Conservation (phyloP, 2,113 vertebrate species). For the Etheostoma spectabile region DNA sequence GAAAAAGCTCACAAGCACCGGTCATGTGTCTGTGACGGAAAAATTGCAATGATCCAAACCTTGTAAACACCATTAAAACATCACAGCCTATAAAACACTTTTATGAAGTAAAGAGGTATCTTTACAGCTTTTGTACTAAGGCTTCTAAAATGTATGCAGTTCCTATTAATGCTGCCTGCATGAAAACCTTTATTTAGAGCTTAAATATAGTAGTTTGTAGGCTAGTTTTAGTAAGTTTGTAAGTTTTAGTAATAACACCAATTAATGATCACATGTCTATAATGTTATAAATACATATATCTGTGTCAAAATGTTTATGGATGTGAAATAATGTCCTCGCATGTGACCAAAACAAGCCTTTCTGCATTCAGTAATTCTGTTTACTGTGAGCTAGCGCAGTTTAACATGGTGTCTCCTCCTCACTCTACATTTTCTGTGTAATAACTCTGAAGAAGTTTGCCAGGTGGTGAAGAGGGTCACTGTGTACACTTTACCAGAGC, state of each 20-base stretch:
- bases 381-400: constrained; percentile 23
- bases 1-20: constrained; percentile 68
- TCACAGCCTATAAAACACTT: constrained; percentile 82
- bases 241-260: not conserved
- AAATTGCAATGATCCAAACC: constrained; percentile 76
- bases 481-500: constrained; percentile 65
- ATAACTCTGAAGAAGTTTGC: constrained; percentile 61
- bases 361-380: constrained; percentile 34
- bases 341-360: not conserved
- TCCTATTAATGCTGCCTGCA: constrained; percentile 29
- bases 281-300: not conserved
- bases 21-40: constrained; percentile 67
- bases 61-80: constrained; percentile 87
- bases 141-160: constrained; percentile 59
- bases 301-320: not conserved
- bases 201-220: not conserved
- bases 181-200: constrained; percentile 23
- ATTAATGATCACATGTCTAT: not conserved
- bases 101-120: constrained; percentile 85
- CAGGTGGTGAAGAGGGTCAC: constrained; percentile 45
- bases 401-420: constrained; percentile 36
- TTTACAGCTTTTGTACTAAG: constrained; percentile 68
- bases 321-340: not conserved
- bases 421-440: constrained; percentile 43
- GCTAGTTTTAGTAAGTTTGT: too few species aligned